Evolutionary conservation across 2,888 invertebrate genomes (phyloP).

Genomic region (Neoaliturus tenellus): DNA sequence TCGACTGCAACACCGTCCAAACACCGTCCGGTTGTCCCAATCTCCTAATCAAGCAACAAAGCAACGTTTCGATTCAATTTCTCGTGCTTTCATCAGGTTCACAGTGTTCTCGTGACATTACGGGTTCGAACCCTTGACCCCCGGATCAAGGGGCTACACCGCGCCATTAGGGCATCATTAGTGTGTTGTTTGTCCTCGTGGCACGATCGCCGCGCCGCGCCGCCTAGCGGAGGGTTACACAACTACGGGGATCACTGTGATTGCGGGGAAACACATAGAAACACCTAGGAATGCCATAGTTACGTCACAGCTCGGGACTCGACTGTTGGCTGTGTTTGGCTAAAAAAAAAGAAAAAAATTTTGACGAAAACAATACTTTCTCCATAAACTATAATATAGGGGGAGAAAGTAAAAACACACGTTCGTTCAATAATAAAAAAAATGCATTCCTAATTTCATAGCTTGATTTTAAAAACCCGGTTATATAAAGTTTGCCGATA

Average conservation of each 20-base stretch:
- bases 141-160: not conserved
- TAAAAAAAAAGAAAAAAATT: too few species aligned
- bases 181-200: constrained; percentile 20
- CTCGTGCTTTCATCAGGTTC: constrained; percentile 1
- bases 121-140: constrained; percentile 23
- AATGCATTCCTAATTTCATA: too few species aligned
- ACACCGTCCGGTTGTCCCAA: too few species aligned
- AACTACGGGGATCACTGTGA: not conserved
- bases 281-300: not conserved
- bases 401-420: too few species aligned
- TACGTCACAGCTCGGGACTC: not conserved
- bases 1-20: too few species aligned
- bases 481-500: too few species aligned
- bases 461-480: too few species aligned
- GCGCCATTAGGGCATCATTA: constrained; percentile 28
- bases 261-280: not conserved
- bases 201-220: not conserved
- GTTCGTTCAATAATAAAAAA: too few species aligned
- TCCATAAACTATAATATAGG: too few species aligned
- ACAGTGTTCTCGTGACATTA: constrained; percentile 18
- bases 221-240: not conserved
- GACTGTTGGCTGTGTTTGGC: too few species aligned
- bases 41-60: constrained; percentile 3
- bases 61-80: not conserved
- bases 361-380: too few species aligned